Conservation (phyloP, 1,140 invertebrate genomes). For the Dinoponera quadriceps region DNA sequence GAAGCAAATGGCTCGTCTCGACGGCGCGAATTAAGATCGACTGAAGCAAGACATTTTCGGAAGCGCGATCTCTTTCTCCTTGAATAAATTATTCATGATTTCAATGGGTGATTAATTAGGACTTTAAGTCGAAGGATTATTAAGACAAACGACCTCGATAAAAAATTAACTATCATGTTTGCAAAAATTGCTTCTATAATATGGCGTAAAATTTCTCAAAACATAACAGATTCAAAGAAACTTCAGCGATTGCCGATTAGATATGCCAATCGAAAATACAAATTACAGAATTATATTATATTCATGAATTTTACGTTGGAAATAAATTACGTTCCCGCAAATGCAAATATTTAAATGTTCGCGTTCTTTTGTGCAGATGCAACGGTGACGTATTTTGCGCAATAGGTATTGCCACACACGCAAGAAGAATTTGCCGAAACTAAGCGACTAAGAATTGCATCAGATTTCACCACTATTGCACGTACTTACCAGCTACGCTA, state of each 20-base stretch:
- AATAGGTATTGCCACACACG: slow-evolving; percentile 20
- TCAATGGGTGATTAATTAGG: slow-evolving; percentile 73
- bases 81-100: slow-evolving; percentile 71
- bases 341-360: slow-evolving; percentile 36
- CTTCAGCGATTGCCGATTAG: background rate
- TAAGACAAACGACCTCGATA: slow-evolving; percentile 67
- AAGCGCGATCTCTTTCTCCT: slow-evolving; percentile 43
- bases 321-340: slow-evolving; percentile 1
- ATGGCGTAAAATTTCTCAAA: slow-evolving; percentile 13
- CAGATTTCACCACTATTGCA: slow-evolving; percentile 19
- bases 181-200: slow-evolving; percentile 12
- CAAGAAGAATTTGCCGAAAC: slow-evolving; percentile 16
- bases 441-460: slow-evolving; percentile 45
- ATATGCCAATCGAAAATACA: slow-evolving; percentile 3
- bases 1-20: slow-evolving; percentile 68
- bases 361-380: slow-evolving; percentile 16
- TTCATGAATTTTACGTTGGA: slow-evolving; percentile 1
- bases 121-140: slow-evolving; percentile 70
- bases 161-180: slow-evolving; percentile 50
- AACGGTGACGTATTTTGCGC: slow-evolving; percentile 17
- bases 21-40: slow-evolving; percentile 71
- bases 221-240: background rate
- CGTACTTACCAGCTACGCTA: background rate
- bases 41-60: slow-evolving; percentile 69
- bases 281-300: slow-evolving; percentile 34